Evolutionary conservation across 2,797 vertebrate species (phyloP).

Genomic region (Leptatherina wallacei): DNA sequence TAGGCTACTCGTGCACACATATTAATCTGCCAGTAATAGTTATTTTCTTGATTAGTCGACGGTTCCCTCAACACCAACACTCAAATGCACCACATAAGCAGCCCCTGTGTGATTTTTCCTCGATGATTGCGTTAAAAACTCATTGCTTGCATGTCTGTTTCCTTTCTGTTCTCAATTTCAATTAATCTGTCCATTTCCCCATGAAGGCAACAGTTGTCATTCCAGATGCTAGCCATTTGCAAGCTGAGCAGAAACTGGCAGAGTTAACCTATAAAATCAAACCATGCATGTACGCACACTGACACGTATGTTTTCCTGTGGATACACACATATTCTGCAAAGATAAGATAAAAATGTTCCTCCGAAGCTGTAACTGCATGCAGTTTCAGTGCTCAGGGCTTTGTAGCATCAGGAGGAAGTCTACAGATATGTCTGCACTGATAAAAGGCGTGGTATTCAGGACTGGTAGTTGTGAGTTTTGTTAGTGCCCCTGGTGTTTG

Average conservation of each 20-base stretch:
- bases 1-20: constrained; percentile 26
- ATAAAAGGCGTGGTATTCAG: constrained; percentile 37
- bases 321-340: not conserved
- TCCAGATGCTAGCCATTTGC: constrained; percentile 71
- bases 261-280: constrained; percentile 27
- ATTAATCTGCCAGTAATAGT: constrained; percentile 61
- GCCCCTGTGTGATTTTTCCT: constrained; percentile 32
- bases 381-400: not conserved
- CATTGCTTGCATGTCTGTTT: constrained; percentile 59
- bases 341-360: not conserved
- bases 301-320: not conserved
- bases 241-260: constrained; percentile 50
- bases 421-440: constrained; percentile 5
- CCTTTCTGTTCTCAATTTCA: constrained; percentile 65
- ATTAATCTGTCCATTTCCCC: constrained; percentile 71
- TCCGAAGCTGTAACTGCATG: not conserved
- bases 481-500: constrained; percentile 25
- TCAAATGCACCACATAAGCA: constrained; percentile 3
- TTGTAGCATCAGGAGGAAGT: constrained; percentile 20
- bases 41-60: constrained; percentile 51
- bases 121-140: constrained; percentile 59
- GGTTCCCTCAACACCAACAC: constrained; percentile 18
- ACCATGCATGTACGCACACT: constrained; percentile 8
- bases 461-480: constrained; percentile 33
- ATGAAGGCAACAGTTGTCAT: constrained; percentile 73